Evolutionary conservation across 1,140 invertebrate genomes (phyloP), one percentile per base, ranked within the genome.

Genomic region (fruit fly (Drosophila melanogaster)): DNA sequence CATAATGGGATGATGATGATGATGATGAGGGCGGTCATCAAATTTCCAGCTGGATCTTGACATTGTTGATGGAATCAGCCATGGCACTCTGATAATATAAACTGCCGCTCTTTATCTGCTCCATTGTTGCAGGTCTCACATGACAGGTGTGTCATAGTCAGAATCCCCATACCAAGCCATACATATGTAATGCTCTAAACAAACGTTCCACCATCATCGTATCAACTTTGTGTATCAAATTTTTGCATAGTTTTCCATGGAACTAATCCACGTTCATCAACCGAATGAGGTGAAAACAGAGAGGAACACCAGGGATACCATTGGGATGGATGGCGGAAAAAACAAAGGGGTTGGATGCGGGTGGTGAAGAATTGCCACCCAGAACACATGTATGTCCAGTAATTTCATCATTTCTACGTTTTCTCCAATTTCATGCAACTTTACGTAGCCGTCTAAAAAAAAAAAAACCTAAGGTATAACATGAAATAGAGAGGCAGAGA

Each of bases 321-420:
- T 37, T 8, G 35, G 35, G 10, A 37, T 37, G 35, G 14, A 4
- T 12, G 50, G 6, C 19, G 11, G 15, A 41, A 37, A 37, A 46
- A 51, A n/a, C 15, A 40, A 47, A 38, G 4, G 14, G 14, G 14
- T 38, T 30, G 30, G 4, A 10, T 11, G 24, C 14, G 49, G 4
- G 54, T 44, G 19, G 11, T 43, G 64, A 43, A 51, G 54, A 54
- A 47, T 50, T 51, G 61, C 69, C 51, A 47, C 26, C 49, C 55
- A 56, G 43, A 67, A 54, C 70, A 76, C 59, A 64, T 61, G 57
- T 81, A 87, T 72, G 83, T 87, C 79, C 84, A 83, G 84, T 83
- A 87, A 83, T 87, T 87, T 89, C 84, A 87, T 87, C 83, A 89
- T 83, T 83, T 73, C 79, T 83, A 83, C 62, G 83, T 86, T 89